A percentile compares a stretch with the other conserved stretches of the same genome.
phyloP scores from a whole-genome alignment of 1,140 invertebrate genomes.

The Pteromalus puparum region DNA sequence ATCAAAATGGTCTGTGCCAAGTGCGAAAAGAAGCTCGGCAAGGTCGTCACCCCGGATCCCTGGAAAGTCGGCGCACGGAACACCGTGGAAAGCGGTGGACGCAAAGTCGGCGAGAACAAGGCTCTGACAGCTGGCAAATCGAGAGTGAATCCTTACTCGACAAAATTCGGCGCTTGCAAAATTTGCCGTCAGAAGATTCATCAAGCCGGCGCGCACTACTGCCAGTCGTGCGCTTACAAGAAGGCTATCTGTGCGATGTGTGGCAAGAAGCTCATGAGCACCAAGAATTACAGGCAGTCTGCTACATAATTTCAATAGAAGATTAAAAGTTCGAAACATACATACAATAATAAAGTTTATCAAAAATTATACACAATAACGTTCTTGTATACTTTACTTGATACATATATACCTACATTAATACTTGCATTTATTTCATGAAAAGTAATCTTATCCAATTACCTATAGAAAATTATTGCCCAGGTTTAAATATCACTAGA shows the following conservation, averaged over 20 bases:
- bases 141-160: slow-evolving; percentile 86
- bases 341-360: not conserved
- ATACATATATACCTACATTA: too few relatives aligned
- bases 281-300: slow-evolving; percentile 96
- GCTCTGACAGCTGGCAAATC: slow-evolving; percentile 85
- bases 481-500: too few relatives aligned
- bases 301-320: slow-evolving; percentile 80
- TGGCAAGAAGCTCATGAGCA: slow-evolving; percentile 95
- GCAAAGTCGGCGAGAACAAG: slow-evolving; percentile 85
- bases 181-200: slow-evolving; percentile 96
- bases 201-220: slow-evolving; percentile 96
- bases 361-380: too few relatives aligned
- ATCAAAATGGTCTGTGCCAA: slow-evolving; percentile 91
- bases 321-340: not conserved
- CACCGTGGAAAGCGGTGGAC: too few relatives aligned
- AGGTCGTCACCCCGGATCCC: slow-evolving; percentile 93
- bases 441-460: too few relatives aligned
- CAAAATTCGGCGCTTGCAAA: slow-evolving; percentile 89
- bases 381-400: too few relatives aligned
- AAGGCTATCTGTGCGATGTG: slow-evolving; percentile 98
- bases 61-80: too few relatives aligned
- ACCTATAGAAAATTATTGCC: too few relatives aligned
- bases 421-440: too few relatives aligned
- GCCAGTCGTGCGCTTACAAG: slow-evolving; percentile 94
- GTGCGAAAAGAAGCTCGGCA: slow-evolving; percentile 91